These are phyloP conservation scores for Anabas testudineus DNA, from an alignment of 2,797 vertebrate species.

Conservation along the genomic window DNA sequence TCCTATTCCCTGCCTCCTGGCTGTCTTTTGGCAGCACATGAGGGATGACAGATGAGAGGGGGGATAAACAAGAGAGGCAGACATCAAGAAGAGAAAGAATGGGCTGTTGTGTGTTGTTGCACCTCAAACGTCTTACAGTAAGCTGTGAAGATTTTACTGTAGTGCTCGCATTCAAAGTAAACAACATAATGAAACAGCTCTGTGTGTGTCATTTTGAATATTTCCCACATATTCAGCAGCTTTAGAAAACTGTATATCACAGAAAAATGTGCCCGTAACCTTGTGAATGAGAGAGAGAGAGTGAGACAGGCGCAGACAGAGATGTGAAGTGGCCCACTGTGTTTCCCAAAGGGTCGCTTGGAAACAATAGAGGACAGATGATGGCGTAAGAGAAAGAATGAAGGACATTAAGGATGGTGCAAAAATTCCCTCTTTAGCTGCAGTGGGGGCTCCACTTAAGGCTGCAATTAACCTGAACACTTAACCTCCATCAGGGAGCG, in stretches of 20 bases:
- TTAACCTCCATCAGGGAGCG: slow-evolving; percentile 72
- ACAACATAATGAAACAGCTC: slow-evolving; percentile 26
- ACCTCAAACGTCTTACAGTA: slow-evolving; percentile 23
- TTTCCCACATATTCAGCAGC: slow-evolving; percentile 17
- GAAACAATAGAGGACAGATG: slow-evolving; percentile 66
- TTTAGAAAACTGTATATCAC: slow-evolving; percentile 14
- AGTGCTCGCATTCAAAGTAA: slow-evolving; percentile 18
- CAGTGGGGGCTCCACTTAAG: slow-evolving; percentile 62
- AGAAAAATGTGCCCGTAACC: slow-evolving; percentile 14
- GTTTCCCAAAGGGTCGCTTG: slow-evolving; percentile 53
- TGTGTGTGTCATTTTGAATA: slow-evolving; percentile 14
- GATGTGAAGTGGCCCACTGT: slow-evolving; percentile 39
- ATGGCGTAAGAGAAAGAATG: slow-evolving; percentile 53
- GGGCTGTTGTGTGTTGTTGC: slow-evolving; percentile 43
- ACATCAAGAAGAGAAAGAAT: slow-evolving; percentile 48
- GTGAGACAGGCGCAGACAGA: neutral
- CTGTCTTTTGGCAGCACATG: slow-evolving; percentile 64
- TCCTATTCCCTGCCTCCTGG: slow-evolving; percentile 63
- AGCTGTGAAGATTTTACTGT: slow-evolving; percentile 20
- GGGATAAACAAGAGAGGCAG: slow-evolving; percentile 54
- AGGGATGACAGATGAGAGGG: slow-evolving; percentile 65
- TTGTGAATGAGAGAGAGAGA: slow-evolving; percentile 4
- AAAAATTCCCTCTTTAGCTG: slow-evolving; percentile 60
- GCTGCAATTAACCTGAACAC: slow-evolving; percentile 77
- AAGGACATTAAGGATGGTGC: slow-evolving; percentile 61